Base-by-base conservation (phyloP, 1,140 invertebrate species). In the Lethocerus indicus region DNA sequence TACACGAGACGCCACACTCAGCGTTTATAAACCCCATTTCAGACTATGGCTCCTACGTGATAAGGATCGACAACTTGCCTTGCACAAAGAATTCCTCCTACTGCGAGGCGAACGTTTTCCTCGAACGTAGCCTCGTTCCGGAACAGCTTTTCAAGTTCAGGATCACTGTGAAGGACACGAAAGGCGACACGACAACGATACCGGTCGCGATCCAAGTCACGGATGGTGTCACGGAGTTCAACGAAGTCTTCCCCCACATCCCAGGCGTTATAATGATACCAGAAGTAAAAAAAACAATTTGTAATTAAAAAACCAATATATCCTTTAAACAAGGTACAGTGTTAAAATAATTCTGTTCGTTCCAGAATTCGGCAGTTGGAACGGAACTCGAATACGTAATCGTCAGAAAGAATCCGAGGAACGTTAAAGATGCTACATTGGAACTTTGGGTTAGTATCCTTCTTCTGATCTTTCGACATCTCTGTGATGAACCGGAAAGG, bases 181-280 rank as follows among this genome's bases (percentile, higher is more conserved):
- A 77, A 60, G 83, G 84, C 35, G 75, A 83, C 54, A 76, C 73
- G 55, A 78, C 79, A 51, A 75, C 74, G 41, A 79, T 86, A 61
- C 74, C 79, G 53, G 85, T 83, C 56, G 83, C 83, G 43, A 81
- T 90, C 64, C 79, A 79, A 27, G 83, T 81, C 40, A 87, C 85
- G 24, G 83, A 86, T 63, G 79, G 79, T 23, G 81, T 80, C 13
- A 83, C 82, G 44, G 78, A 79, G 21, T 70, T 78, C 56, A 79
- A 81, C 60, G 75, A 76, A 56, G 83, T 87, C 63, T 87, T 88
- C 62, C 83, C 84, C n/a, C 81, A 85, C 54, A 79, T 83, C 57
- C 83, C 83, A 7, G 73, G 76, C 24, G 75, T 87, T 48, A 75
- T 88, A 54, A 76, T 81, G 67, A 75, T 87, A 40, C 79, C 83